phyloP scores from a whole-genome alignment of 53 echinoderm and acorn worm genomes.

The Echinometra lucunter region DNA sequence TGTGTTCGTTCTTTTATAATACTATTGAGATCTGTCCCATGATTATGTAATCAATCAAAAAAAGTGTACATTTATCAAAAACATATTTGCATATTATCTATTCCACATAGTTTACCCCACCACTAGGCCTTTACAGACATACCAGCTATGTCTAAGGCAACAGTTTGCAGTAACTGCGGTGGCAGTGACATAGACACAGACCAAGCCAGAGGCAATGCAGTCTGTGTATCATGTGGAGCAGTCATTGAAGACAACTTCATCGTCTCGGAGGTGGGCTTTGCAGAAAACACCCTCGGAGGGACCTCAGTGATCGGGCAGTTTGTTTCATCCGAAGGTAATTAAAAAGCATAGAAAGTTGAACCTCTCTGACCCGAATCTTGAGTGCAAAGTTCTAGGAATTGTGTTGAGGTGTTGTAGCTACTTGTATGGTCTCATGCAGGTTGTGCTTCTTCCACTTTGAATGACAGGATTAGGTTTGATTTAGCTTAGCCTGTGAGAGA shows the following conservation, averaged over 20 bases:
- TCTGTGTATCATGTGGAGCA: slow-evolving; percentile 92
- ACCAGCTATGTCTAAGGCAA: slow-evolving; percentile 86
- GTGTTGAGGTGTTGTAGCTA: too few relatives aligned
- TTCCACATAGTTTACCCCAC: background rate
- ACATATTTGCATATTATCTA: background rate
- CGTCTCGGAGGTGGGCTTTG: slow-evolving; percentile 92
- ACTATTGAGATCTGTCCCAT: too few relatives aligned
- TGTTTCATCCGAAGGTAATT: slow-evolving; percentile 94
- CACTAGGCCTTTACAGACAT: background rate
- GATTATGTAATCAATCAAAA: too few relatives aligned
- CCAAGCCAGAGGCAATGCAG: slow-evolving; percentile 96
- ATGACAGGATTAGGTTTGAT: too few relatives aligned
- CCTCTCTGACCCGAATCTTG: too few relatives aligned
- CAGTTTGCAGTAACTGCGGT: slow-evolving; percentile 92
- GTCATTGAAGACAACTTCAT: slow-evolving; percentile 98
- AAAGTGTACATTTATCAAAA: too few relatives aligned
- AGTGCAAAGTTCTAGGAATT: too few relatives aligned
- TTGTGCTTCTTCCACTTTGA: too few relatives aligned
- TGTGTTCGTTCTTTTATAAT: too few relatives aligned
- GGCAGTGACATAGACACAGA: slow-evolving; percentile 97
- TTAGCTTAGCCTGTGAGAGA: too few relatives aligned
- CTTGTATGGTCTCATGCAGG: too few relatives aligned
- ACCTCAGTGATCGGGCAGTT: slow-evolving; percentile 97
- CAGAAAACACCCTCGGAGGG: slow-evolving; percentile 93
- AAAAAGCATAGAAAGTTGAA: too few relatives aligned